phyloP scores from a whole-genome alignment of 2,888 invertebrate species.

The Conus canariensis region DNA sequence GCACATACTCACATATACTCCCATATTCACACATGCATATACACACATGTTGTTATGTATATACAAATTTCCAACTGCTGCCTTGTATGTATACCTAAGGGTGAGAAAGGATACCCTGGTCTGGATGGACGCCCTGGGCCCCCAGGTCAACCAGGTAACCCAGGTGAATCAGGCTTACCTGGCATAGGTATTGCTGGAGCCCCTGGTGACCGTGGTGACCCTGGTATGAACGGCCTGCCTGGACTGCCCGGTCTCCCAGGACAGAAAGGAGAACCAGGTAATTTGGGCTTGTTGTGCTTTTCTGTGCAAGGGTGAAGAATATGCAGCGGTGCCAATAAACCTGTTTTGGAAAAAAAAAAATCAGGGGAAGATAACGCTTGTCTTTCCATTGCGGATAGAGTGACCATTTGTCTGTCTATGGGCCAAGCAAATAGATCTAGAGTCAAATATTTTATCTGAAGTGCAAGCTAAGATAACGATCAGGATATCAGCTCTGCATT shows the following conservation, averaged over 20 bases:
- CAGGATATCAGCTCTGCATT: no score
- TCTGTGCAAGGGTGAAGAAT: neutral
- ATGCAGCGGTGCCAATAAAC: neutral
- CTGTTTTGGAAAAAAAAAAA: no score
- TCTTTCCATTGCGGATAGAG: no score
- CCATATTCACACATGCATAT: neutral
- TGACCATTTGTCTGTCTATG: no score
- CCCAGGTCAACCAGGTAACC: conserved; percentile 84
- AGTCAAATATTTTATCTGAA: no score
- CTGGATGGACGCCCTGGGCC: conserved; percentile 83
- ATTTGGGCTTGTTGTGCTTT: neutral
- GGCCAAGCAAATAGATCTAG: no score
- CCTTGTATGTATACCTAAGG: conserved; percentile 46
- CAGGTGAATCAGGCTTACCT: conserved; percentile 55
- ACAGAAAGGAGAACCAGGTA: conserved; percentile 66
- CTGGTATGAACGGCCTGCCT: conserved; percentile 54
- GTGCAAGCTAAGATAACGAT: no score
- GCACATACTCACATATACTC: neutral
- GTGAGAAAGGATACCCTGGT: conserved; percentile 66
- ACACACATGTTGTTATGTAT: neutral
- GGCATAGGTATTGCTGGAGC: conserved; percentile 45
- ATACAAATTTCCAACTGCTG: no score
- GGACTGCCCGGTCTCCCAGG: conserved; percentile 60
- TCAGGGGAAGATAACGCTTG: no score
- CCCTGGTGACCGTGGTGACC: conserved; percentile 53